Base-by-base conservation (phyloP, 2,888 invertebrate genomes). In the Salpingus planirostris region DNA sequence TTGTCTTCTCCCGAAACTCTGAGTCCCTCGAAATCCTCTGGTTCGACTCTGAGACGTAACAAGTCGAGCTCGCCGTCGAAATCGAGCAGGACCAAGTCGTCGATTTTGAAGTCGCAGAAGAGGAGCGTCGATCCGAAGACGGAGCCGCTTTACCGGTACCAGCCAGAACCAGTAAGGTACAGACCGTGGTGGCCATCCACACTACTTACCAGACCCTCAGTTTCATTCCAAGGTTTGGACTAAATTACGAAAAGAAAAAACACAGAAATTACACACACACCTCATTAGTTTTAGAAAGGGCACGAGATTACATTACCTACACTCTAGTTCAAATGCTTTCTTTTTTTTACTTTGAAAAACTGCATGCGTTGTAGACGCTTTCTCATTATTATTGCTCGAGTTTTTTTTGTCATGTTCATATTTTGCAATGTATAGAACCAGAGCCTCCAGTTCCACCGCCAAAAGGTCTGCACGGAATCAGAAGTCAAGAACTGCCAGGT, bases 91-190 rank as follows among this genome's bases (percentile, higher is more conserved):
- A 47, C 46, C 37, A 52, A 56, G 15, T 47, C 59, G 5, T 65
- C 66, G 4, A 67, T 67, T 31, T 44, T 66, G 34, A 66, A 66
- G 36, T 63, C 65, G 12, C 43, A 47, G 14, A 31, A 38, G 23
- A 42, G 74, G 59, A 79, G 81, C 65, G 85, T 80, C 59, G 82
- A 87, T 65, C 81, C 85, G 4, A 72, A 73, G 42, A 76, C 76
- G 23, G 74, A 79, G 28, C 85, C 86, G 14, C 75, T 76, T 46
- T 78, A 76, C 51, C 76, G 86, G 36, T 88, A 87, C 60, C 81
- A 81, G 57, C 85, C 84, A 48, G 60, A 61, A 46, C 48, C 49
- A 50, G 52, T 50, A 56, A 62, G 59, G 60, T 65, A 57, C 55
- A 59, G 51, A 53, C 56, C 59, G 46, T 68, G 68, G 66, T 69